phyloP scores from a whole-genome alignment of 2,113 vertebrate genomes.

The Spilogale gracilis region DNA sequence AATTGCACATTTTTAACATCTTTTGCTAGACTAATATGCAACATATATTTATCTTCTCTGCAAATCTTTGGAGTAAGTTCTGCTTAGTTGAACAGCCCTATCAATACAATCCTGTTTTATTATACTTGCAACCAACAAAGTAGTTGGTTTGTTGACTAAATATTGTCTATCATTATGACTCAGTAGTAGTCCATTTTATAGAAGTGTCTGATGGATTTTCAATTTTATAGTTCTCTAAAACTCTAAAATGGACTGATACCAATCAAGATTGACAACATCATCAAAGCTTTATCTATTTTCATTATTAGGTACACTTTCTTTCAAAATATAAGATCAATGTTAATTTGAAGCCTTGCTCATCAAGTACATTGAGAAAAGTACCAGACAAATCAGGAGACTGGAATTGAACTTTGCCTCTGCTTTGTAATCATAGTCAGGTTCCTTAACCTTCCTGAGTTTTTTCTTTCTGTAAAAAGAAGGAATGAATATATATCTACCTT shows the following conservation, averaged over 20 bases:
- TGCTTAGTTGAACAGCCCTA: slow-evolving; percentile 10
- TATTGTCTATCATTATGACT: background rate
- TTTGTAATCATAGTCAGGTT: background rate
- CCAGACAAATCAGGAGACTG: background rate
- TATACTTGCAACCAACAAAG: slow-evolving; percentile 28
- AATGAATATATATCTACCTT: background rate
- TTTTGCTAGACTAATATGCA: slow-evolving; percentile 2
- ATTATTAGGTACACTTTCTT: background rate
- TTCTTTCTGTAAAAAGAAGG: background rate
- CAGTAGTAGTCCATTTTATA: background rate
- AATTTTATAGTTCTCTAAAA: background rate
- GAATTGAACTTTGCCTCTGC: background rate
- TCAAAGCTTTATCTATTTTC: background rate
- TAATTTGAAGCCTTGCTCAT: background rate
- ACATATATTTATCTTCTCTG: slow-evolving; percentile 22
- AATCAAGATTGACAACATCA: background rate
- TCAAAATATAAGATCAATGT: background rate
- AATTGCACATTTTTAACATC: slow-evolving; percentile 8
- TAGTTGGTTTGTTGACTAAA: background rate
- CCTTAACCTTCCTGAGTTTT: background rate
- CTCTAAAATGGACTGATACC: background rate
- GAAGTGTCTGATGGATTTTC: background rate
- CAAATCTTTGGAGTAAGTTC: background rate
- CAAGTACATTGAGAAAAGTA: background rate
- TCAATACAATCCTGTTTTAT: slow-evolving; percentile 46